These are phyloP conservation scores for Calameuta pallipes DNA, from an alignment of 2,888 invertebrate genomes.

Conservation along the genomic window DNA sequence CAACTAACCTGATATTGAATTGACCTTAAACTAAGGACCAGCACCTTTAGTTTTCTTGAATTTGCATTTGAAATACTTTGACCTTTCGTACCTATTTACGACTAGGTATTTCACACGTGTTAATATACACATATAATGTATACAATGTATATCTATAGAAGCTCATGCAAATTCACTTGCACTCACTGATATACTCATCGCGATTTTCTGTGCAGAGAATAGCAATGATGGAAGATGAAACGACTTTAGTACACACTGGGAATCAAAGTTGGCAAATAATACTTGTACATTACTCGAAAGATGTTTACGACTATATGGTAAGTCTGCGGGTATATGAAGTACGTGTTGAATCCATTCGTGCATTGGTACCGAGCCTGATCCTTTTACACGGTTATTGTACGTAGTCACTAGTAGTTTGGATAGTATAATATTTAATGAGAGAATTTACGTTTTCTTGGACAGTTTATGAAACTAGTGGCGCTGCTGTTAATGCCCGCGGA, in stretches of 20 bases:
- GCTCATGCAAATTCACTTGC: neutral
- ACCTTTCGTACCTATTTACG: slow-evolving; percentile 42
- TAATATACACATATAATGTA: neutral
- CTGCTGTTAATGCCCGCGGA: neutral
- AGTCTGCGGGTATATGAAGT: neutral
- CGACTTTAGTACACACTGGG: neutral
- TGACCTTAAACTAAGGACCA: slow-evolving; percentile 10
- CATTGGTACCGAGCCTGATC: neutral
- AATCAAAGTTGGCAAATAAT: neutral
- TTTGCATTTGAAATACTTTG: slow-evolving; percentile 56
- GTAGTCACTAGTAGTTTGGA: neutral
- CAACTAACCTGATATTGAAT: neutral
- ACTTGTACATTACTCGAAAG: neutral
- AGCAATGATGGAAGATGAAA: neutral
- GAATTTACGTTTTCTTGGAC: neutral
- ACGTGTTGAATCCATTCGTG: neutral
- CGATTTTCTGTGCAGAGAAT: neutral
- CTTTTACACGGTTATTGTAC: neutral
- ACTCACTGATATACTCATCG: neutral
- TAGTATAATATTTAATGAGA: neutral
- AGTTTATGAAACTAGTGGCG: neutral
- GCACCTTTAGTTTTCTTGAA: slow-evolving; percentile 31
- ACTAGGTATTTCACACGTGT: neutral
- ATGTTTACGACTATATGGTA: neutral
- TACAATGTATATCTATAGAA: neutral